Conservation (phyloP, 2,888 invertebrate species). For the Cetonia aurata region DNA sequence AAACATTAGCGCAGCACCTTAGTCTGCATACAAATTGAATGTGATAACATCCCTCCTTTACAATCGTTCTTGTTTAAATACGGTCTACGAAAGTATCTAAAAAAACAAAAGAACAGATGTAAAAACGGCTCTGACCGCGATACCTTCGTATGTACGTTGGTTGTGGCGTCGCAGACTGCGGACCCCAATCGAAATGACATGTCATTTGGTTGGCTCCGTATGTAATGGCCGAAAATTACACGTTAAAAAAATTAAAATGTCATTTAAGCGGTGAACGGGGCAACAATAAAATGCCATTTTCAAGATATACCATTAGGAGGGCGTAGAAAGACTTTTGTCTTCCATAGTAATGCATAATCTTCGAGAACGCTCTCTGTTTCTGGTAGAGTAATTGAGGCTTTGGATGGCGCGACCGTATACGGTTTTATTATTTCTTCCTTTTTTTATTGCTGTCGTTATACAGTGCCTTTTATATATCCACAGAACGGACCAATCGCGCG, state of each 20-base stretch:
- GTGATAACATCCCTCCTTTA: no score
- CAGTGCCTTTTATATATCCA: not conserved
- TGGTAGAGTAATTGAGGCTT: conserved; percentile 11
- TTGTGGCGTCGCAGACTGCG: no score
- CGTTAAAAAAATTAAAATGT: conserved; percentile 62
- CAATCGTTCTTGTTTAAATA: no score
- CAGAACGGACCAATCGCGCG: not conserved
- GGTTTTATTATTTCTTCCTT: conserved; percentile 21
- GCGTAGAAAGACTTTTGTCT: conserved; percentile 3
- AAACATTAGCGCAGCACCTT: no score
- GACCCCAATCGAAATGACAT: conserved; percentile 33
- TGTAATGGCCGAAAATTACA: conserved; percentile 57
- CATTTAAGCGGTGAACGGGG: conserved; percentile 56
- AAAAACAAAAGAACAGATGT: no score
- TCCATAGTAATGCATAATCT: not conserved
- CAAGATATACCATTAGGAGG: conserved; percentile 5
- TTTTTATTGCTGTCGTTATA: conserved; percentile 12
- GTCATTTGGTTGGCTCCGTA: conserved; percentile 48
- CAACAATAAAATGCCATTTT: conserved; percentile 13
- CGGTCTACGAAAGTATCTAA: no score
- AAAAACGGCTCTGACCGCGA: no score
- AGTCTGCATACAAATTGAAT: no score
- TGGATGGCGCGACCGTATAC: not conserved
- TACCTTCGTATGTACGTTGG: no score
- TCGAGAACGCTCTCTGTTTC: not conserved